Percentiles rank a stretch among this genome's conserved stretches.
These are phyloP conservation scores for Neosalanx taihuensis DNA, from an alignment of 2,797 vertebrate species.

Conservation along the genomic window DNA sequence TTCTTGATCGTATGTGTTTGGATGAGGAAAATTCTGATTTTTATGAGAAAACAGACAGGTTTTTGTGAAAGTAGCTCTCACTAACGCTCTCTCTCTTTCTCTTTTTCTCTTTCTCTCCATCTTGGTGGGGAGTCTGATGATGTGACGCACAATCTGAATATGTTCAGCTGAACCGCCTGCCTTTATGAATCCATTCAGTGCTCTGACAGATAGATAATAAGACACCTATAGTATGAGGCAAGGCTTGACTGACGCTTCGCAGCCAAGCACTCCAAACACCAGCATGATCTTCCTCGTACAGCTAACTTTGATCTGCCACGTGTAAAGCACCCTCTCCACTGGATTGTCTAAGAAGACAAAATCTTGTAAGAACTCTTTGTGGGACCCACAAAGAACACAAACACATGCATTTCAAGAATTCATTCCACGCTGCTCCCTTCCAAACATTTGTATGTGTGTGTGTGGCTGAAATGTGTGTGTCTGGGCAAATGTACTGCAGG, in stretches of 20 bases:
- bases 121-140: not conserved
- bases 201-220: not conserved
- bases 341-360: slow-evolving; percentile 26
- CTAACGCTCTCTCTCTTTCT: not conserved
- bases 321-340: slow-evolving; percentile 13
- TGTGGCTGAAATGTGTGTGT: not conserved
- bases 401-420: too few relatives aligned
- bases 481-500: not conserved
- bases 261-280: not conserved
- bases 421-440: not conserved
- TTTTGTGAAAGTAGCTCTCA: not conserved
- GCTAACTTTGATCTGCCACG: slow-evolving; percentile 19
- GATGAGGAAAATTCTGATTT: not conserved
- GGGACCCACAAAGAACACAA: too few relatives aligned
- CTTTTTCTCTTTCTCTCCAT: not conserved
- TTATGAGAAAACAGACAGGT: not conserved
- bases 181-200: not conserved
- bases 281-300: not conserved
- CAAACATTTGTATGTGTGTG: not conserved
- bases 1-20: not conserved
- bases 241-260: slow-evolving; percentile 9
- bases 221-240: not conserved
- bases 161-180: not conserved
- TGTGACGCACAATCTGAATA: not conserved
- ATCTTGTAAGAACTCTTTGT: slow-evolving; percentile 4